These are phyloP conservation scores for Butastur rufipennis DNA, from an alignment of 2,113 vertebrate genomes.

Conservation along the genomic window DNA sequence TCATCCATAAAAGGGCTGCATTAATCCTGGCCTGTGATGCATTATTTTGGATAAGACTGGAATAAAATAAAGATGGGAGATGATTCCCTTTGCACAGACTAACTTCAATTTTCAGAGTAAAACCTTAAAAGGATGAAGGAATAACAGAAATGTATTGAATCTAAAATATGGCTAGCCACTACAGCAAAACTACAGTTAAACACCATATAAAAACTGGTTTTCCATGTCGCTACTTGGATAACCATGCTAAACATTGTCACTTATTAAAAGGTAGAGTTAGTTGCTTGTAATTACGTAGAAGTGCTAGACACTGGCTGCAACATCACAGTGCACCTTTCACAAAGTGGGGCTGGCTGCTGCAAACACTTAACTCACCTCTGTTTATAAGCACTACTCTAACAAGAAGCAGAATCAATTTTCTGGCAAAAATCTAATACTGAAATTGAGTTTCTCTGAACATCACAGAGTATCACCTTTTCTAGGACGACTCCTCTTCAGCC, in stretches of 20 bases:
- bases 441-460: not conserved
- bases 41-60: not conserved
- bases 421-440: not conserved
- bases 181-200: not conserved
- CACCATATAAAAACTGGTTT: not conserved
- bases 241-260: not conserved
- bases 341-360: not conserved
- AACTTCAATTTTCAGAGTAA: not conserved
- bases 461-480: not conserved
- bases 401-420: not conserved
- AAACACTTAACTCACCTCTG: not conserved
- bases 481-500: not conserved
- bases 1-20: not conserved
- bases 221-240: not conserved
- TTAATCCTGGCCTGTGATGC: not conserved
- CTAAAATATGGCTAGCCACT: not conserved
- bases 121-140: not conserved
- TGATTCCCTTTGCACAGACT: not conserved
- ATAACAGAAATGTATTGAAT: not conserved
- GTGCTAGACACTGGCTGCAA: not conserved
- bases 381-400: not conserved
- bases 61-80: not conserved
- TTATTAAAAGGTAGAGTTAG: not conserved
- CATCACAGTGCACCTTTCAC: not conserved
- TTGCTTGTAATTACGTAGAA: not conserved